Base-by-base conservation (phyloP, 2,113 vertebrate genomes). In the Daboia siamensis region DNA sequence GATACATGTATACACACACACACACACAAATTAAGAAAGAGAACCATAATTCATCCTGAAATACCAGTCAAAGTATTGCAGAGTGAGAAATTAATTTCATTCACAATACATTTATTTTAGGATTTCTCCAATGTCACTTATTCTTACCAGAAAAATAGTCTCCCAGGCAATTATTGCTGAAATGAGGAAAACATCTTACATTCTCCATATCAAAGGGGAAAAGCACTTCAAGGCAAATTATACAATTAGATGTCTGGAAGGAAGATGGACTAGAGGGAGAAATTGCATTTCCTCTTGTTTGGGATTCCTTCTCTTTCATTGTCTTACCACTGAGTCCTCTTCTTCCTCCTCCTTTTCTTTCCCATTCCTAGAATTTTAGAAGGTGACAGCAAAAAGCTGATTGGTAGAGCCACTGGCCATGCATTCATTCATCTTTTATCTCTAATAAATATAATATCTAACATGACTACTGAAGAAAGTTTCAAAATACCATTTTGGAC, bases 31-130 rank as follows among this genome's bases (percentile, higher is more conserved):
- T 57, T 93, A 0, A 3, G 55, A 88, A 86, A 93, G 93, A 93
- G 48, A 91, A 33, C n/a, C 20, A n/a, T 39, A 94, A 54, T 24
- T 92, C 2, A 51, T 93, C 74, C 57, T 92, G 54, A 93, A 93
- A 93, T 84, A 51, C 55, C 91, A 57, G 10, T 94, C n/a, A 6
- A 95, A 48, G 55, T 52, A 86, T 0, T 95, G 48, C 91, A 55
- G 88, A 87, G 91, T 51, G 84, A 52, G 24, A 26, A 86, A 93
- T 90, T 90, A 21, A 26, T 93, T 89, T 33, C 17, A 87, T 93
- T 89, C 29, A 24, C 57, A 80, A 10, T 9, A 8, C 54, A 46
- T 17, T 74, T 74, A 74, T 74, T 80, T 12, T 69, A 69, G 64
- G 13, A n/a, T 69, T 33, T 69, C 4, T 69, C 33, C 74, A 80